Percentiles rank a stretch among this genome's conserved stretches.
These are phyloP conservation scores for Oenanthe oenanthe DNA, from an alignment of 2,113 vertebrate genomes.

Conservation along the genomic window DNA sequence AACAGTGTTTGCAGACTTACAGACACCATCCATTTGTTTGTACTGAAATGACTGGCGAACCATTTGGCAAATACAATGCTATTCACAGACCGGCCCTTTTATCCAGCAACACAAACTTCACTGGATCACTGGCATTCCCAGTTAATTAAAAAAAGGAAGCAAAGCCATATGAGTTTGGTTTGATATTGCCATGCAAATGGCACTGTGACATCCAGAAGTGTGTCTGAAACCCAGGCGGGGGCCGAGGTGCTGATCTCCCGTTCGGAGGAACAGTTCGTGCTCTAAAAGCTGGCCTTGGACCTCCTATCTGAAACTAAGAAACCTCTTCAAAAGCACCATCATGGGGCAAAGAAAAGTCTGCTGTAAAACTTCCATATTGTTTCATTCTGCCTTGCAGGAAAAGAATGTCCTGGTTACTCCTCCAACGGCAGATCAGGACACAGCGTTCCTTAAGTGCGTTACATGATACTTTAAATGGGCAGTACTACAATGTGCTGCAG, in stretches of 20 bases:
- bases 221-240: conserved; percentile 8
- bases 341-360: neutral
- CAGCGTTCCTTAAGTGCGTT: neutral
- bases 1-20: conserved; percentile 79
- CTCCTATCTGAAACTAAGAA: neutral
- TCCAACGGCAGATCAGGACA: neutral
- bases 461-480: neutral
- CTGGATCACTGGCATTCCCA: conserved; percentile 69
- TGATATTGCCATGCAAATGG: conserved; percentile 56
- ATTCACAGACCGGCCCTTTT: conserved; percentile 72
- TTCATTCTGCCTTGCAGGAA: conserved; percentile 21
- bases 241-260: neutral
- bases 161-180: conserved; percentile 62
- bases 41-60: conserved; percentile 77
- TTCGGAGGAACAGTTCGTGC: neutral
- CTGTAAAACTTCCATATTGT: neutral
- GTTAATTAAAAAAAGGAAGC: conserved; percentile 73
- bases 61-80: conserved; percentile 77
- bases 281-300: neutral
- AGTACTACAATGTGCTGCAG: neutral
- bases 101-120: conserved; percentile 72
- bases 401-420: conserved; percentile 5
- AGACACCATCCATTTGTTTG: conserved; percentile 81
- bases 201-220: conserved; percentile 22
- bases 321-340: neutral